Conservation (phyloP, 2,113 vertebrate species). For the Vulpes lagopus region DNA sequence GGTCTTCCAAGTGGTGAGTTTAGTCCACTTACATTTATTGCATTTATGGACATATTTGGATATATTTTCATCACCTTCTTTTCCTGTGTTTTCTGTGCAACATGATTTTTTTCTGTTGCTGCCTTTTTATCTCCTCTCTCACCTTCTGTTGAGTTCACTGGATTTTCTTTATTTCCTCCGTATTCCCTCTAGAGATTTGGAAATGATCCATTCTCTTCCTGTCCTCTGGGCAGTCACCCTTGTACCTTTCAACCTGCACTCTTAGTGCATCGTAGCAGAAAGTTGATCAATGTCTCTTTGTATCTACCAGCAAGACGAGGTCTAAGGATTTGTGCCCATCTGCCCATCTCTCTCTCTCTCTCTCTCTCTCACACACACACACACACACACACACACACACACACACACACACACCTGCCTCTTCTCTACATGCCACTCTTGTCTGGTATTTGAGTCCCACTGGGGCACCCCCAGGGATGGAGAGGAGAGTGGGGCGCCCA, state of each 20-base stretch:
- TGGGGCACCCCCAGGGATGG: neutral
- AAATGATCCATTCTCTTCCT: neutral
- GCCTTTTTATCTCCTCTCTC: neutral
- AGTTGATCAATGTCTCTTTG: neutral
- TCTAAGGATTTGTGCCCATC: too few species aligned
- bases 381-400: accelerated
- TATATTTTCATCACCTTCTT: neutral
- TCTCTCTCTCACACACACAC: too few species aligned
- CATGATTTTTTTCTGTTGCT: neutral
- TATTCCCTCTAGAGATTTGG: neutral
- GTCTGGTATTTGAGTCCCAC: neutral
- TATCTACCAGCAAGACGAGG: neutral
- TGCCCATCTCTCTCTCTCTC: too few species aligned
- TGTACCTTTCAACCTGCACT: neutral
- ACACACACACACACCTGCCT: neutral
- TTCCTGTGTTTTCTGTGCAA: neutral
- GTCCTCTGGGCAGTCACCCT: neutral
- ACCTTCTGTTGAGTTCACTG: neutral
- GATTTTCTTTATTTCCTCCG: neutral
- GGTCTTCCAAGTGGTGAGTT: neutral
- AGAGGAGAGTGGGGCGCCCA: neutral
- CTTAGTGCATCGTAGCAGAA: neutral
- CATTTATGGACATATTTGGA: neutral
- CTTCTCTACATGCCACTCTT: neutral
- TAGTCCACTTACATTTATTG: slow-evolving; percentile 42